Evolutionary conservation across 30 jellyfish, hydroid and myxozoan genomes (phyloP).

Genomic region (Rhopilema esculentum): DNA sequence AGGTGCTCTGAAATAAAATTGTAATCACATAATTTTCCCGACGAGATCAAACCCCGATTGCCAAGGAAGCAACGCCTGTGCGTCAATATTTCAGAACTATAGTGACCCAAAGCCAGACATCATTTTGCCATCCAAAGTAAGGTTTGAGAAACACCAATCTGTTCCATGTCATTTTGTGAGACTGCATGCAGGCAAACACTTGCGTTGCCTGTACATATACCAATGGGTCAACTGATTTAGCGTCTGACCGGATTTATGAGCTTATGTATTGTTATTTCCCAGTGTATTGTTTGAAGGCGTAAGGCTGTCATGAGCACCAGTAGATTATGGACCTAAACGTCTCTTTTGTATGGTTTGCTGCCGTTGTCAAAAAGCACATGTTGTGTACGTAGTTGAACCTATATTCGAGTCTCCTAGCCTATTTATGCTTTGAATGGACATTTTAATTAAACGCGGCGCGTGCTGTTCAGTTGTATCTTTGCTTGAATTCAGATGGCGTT

Average conservation of each 20-base stretch:
- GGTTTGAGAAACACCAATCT: neutral
- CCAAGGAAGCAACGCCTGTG: too few relatives aligned
- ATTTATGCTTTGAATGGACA: too few relatives aligned
- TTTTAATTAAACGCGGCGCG: too few relatives aligned
- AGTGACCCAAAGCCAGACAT: too few relatives aligned
- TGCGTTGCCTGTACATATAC: neutral
- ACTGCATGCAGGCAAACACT: neutral
- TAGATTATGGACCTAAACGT: neutral
- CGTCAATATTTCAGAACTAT: too few relatives aligned
- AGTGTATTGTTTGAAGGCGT: neutral
- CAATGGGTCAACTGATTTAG: neutral
- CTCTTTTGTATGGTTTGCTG: neutral
- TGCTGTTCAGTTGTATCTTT: too few relatives aligned
- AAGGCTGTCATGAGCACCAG: neutral
- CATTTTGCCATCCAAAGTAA: neutral
- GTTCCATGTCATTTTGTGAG: neutral
- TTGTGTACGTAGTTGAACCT: too few relatives aligned
- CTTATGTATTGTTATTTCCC: neutral
- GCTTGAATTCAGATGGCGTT: too few relatives aligned
- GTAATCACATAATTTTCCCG: conserved; percentile 2
- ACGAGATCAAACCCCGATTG: too few relatives aligned
- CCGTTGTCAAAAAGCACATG: too few relatives aligned
- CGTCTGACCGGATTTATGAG: neutral
- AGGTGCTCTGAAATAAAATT: neutral
- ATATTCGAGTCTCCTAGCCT: too few relatives aligned